Evolutionary conservation across 2,797 vertebrate species (phyloP), one percentile per base, ranked within the genome.

Genomic region (Chaunax sp.): DNA sequence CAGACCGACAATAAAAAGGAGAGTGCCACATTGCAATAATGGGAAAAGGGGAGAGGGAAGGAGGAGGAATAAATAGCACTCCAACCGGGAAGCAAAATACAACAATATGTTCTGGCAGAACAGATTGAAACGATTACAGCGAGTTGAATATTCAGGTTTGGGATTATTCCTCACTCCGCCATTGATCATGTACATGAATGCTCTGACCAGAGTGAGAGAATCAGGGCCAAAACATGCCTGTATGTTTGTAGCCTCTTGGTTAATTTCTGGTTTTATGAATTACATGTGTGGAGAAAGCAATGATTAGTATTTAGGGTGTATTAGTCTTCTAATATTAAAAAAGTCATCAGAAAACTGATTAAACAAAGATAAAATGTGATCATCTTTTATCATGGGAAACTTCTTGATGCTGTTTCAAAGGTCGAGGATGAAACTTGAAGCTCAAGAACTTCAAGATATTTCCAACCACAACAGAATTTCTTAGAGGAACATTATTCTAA

Each of bases 51-150:
- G 68, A 67, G 46, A 45, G 53, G 20, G 51, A 72, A 37, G 65
- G 63, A 83, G 47, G 72, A 78, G 69, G 75, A 78, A 78, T 74
- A 70, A 60, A 78, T 67, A 74, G 80, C 74, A 19, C 85, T 83
- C 82, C 72, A 72, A 84, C 86, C 71, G 79, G 69, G 87, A 88
- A 75, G 83, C 80, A 88, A 90, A 90, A 90, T 68, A 87, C 78
- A 20, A 13, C 92, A 90, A 90, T 93, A 84, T 92, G 87, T 83
- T 87, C 80, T 82, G 83, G 85, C 74, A 85, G 77, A 85, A 82
- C 87, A 89, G 85, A 88, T 81, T 89, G 88, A 89, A 92, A 87
- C 57, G 60, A 90, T 93, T 90, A 91, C 77, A 73, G 69, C 28
- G 73, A 82, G 33, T 64, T 71, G 75, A 90, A 90, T 86, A 80